Conservation (phyloP, 2,113 vertebrate species). For the Amphilophus citrinellus region DNA sequence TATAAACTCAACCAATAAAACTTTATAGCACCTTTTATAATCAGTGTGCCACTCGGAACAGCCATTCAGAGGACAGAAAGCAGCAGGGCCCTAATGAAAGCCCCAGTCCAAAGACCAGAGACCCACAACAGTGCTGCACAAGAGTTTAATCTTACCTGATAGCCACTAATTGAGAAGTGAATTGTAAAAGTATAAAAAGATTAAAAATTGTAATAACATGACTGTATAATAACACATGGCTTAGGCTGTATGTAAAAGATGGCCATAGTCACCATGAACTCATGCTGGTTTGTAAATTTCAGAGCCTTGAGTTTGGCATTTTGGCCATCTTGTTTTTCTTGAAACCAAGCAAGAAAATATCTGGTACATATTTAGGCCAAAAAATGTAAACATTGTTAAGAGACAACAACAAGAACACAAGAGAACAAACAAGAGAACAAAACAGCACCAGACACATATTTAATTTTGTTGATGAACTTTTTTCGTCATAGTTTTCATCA, state of each 20-base stretch:
- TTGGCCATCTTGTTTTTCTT: background rate
- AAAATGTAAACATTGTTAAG: no score
- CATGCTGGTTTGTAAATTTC: background rate
- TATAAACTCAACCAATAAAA: conserved; percentile 27
- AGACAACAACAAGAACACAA: no score
- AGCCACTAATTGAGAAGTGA: background rate
- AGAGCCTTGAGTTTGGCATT: background rate
- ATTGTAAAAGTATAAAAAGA: background rate
- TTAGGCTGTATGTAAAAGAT: background rate
- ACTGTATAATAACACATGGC: background rate
- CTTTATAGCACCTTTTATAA: conserved; percentile 15
- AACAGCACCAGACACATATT: no score
- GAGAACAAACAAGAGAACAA: no score
- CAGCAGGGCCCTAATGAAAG: background rate
- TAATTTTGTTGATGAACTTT: no score
- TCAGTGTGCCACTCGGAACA: background rate
- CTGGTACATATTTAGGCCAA: background rate
- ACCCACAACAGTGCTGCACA: background rate
- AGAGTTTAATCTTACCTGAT: background rate
- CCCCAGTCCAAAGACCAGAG: background rate
- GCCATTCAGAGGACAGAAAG: conserved; percentile 2
- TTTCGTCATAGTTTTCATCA: no score
- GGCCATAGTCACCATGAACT: background rate
- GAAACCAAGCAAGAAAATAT: background rate
- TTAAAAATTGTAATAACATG: background rate